Evolutionary conservation across 1,140 invertebrate genomes (phyloP).

Genomic region (Lordiphosa collinella): DNA sequence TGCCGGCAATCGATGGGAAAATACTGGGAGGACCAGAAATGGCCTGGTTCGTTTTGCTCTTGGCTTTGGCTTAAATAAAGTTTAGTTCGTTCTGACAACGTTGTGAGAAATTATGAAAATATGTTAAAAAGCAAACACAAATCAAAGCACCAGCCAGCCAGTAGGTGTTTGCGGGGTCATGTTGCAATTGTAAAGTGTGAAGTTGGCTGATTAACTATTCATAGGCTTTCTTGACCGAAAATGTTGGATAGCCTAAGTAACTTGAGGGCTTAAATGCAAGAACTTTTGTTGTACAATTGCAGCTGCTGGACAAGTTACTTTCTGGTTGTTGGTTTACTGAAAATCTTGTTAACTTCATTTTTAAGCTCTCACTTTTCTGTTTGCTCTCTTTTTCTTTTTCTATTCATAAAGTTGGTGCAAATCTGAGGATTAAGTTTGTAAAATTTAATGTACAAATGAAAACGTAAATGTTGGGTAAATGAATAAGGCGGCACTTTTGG

Average conservation of each 20-base stretch:
- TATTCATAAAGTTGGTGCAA: background rate
- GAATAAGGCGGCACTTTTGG: no score
- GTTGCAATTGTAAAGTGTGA: background rate
- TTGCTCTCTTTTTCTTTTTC: background rate
- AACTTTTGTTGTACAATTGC: slow-evolving; percentile 8
- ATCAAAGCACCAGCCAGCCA: slow-evolving; percentile 12
- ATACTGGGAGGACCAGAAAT: background rate
- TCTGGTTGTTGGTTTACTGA: slow-evolving; percentile 3
- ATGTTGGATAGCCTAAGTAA: background rate
- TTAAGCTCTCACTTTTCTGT: background rate
- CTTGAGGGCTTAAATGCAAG: slow-evolving; percentile 1
- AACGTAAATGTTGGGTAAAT: background rate
- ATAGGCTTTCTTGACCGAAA: slow-evolving; percentile 8
- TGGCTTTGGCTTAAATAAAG: no score
- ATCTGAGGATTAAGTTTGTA: no score
- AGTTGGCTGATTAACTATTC: slow-evolving; percentile 25
- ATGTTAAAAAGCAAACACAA: slow-evolving; percentile 34
- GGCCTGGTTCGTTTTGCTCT: no score
- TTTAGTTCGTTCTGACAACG: slow-evolving; percentile 12
- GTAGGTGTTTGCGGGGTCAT: slow-evolving; percentile 3
- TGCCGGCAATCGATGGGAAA: slow-evolving; percentile 37
- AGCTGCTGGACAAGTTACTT: slow-evolving; percentile 7
- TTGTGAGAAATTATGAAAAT: slow-evolving; percentile 55
- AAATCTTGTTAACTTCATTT: slow-evolving; percentile 11
- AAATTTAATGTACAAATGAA: background rate